Evolutionary conservation across 2,888 invertebrate genomes (phyloP).

Genomic region (Vandiemenella viatica): DNA sequence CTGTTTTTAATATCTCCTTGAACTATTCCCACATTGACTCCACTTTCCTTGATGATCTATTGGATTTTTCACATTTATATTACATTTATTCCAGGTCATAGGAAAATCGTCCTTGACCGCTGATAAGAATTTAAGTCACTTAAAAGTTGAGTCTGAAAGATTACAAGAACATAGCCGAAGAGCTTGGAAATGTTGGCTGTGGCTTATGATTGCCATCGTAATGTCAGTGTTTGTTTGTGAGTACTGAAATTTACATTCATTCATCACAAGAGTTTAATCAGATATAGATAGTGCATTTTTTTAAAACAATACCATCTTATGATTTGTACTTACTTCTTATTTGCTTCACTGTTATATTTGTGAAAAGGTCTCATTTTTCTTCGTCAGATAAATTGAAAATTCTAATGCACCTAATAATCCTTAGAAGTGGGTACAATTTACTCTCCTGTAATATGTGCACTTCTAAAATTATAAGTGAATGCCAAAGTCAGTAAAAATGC

Average conservation of each 20-base stretch:
- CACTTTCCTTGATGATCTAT: background rate
- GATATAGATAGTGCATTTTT: background rate
- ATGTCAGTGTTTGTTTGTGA: conserved; percentile 76
- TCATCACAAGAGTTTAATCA: background rate
- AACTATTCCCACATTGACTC: too few relatives aligned
- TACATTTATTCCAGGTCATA: conserved; percentile 38
- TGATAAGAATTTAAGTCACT: conserved; percentile 58
- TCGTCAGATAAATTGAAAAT: too few relatives aligned
- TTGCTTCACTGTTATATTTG: too few relatives aligned
- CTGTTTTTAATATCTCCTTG: background rate
- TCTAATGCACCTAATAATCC: too few relatives aligned
- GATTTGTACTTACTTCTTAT: background rate
- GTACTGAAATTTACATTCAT: conserved; percentile 24
- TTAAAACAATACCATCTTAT: background rate
- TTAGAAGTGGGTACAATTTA: too few relatives aligned
- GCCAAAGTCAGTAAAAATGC: too few relatives aligned
- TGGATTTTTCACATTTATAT: background rate
- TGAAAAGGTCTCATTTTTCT: too few relatives aligned
- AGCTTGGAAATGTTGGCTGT: conserved; percentile 90
- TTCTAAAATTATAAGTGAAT: too few relatives aligned
- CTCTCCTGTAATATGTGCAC: too few relatives aligned
- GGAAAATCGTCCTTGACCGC: conserved; percentile 62
- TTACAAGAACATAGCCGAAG: conserved; percentile 71
- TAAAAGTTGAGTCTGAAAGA: conserved; percentile 67
- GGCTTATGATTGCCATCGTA: conserved; percentile 77